Evolutionary conservation across 1,140 invertebrate genomes (phyloP).

Genomic region (Platorchestia sp.): DNA sequence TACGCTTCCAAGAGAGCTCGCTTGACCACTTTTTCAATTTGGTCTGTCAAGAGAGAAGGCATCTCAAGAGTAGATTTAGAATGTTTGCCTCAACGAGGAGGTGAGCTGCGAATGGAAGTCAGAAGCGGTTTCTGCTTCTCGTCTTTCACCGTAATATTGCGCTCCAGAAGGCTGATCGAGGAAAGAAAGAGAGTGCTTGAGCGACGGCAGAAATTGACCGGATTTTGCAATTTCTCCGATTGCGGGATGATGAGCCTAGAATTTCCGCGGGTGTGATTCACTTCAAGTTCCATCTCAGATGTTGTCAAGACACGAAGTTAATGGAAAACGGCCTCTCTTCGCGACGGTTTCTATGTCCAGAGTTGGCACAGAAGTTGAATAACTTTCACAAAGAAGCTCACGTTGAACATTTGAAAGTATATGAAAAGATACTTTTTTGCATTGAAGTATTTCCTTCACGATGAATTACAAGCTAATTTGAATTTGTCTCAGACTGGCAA

Average conservation of each 20-base stretch:
- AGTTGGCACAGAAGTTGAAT: background rate
- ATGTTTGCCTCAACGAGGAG: constrained; percentile 51
- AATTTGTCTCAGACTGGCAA: background rate
- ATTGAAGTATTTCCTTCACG: background rate
- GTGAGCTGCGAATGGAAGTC: constrained; percentile 43
- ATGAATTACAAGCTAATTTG: background rate
- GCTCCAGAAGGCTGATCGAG: background rate
- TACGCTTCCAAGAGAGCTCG: constrained; percentile 50
- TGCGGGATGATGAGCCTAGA: constrained; percentile 22
- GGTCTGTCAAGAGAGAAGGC: constrained; percentile 54
- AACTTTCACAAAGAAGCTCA: background rate
- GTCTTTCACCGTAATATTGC: constrained; percentile 38
- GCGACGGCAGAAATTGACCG: constrained; percentile 13
- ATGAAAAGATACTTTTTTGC: background rate
- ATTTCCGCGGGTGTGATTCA: background rate
- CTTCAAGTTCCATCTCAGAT: constrained; percentile 30
- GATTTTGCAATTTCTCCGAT: constrained; percentile 46
- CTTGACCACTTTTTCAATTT: constrained; percentile 55
- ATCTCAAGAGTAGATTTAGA: constrained; percentile 53
- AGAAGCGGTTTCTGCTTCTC: constrained; percentile 6
- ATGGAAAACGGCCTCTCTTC: background rate
- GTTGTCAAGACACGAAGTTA: background rate
- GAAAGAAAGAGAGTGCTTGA: constrained; percentile 20
- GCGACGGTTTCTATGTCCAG: background rate
- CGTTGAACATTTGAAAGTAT: background rate